Percentiles rank a stretch among this genome's conserved stretches.
phyloP scores from a whole-genome alignment of 30 jellyfish, hydroid and myxozoan genomes.

The Aurelia aurita complex sp. Pacific region DNA sequence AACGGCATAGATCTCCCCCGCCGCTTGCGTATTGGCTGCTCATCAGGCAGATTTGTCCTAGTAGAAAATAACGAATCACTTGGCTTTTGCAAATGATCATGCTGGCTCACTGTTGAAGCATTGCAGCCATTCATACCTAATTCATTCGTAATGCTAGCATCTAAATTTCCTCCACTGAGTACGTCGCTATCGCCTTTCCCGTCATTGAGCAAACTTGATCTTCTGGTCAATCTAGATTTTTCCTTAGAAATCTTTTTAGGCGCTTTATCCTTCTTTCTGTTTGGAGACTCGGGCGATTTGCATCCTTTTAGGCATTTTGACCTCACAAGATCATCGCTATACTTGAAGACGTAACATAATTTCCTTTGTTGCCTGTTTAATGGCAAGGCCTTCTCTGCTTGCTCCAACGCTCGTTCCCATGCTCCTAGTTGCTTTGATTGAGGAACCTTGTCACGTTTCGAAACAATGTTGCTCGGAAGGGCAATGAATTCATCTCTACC shows the following conservation, averaged over 20 bases:
- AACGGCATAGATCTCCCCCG: not conserved
- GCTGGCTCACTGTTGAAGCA: not conserved
- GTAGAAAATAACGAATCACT: not conserved
- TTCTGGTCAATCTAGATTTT: slow-evolving; percentile 38
- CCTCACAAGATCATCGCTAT: slow-evolving; percentile 49
- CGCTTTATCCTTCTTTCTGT: slow-evolving; percentile 39
- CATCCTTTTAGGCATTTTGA: slow-evolving; percentile 23
- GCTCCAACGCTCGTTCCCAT: slow-evolving; percentile 86
- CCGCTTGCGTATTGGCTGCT: not conserved
- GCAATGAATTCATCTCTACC: slow-evolving; percentile 70
- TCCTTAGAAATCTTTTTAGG: slow-evolving; percentile 29
- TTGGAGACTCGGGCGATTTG: slow-evolving; percentile 31
- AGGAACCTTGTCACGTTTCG: slow-evolving; percentile 57
- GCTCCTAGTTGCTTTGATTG: slow-evolving; percentile 62
- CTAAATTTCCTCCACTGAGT: not conserved
- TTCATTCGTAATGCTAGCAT: not conserved
- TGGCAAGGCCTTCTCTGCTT: slow-evolving; percentile 89
- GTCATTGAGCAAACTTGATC: slow-evolving; percentile 41
- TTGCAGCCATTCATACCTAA: not conserved
- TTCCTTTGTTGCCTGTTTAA: slow-evolving; percentile 77
- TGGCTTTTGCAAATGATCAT: not conserved
- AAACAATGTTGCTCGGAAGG: slow-evolving; percentile 31
- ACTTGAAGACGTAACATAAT: slow-evolving; percentile 65
- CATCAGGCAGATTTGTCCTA: not conserved
- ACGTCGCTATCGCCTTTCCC: not conserved